Evolutionary conservation across 1,140 invertebrate genomes (phyloP).

Genomic region (Lepidostoma basale): DNA sequence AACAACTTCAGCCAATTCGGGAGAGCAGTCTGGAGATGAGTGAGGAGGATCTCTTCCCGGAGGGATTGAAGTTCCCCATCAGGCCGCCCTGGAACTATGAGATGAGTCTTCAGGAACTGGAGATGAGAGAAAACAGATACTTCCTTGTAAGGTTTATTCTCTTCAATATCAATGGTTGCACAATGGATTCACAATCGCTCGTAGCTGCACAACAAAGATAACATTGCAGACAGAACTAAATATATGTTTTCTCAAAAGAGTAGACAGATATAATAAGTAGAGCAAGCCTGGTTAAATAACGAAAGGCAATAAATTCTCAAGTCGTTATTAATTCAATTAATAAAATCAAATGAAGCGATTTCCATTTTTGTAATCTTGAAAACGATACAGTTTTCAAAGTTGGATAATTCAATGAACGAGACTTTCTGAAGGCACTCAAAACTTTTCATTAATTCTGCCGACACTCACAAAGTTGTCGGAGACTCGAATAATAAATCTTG

Average conservation of each 20-base stretch:
- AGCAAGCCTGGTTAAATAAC: too few relatives aligned
- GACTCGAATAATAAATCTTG: conserved; percentile 4
- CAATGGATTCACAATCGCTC: too few relatives aligned
- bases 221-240: too few relatives aligned
- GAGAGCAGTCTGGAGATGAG: conserved; percentile 73
- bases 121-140: conserved; percentile 76
- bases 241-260: too few relatives aligned
- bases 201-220: too few relatives aligned
- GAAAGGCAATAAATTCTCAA: too few relatives aligned
- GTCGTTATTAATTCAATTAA: too few relatives aligned
- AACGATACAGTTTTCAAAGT: too few relatives aligned
- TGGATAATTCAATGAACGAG: not conserved
- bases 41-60: conserved; percentile 72
- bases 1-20: conserved; percentile 57
- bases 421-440: not conserved
- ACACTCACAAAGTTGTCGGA: not conserved
- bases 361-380: too few relatives aligned
- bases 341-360: too few relatives aligned
- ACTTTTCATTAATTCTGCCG: conserved; percentile 10
- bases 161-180: too few relatives aligned
- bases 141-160: conserved; percentile 73
- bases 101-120: conserved; percentile 73
- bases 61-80: conserved; percentile 79
- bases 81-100: conserved; percentile 81
- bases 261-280: too few relatives aligned